Evolutionary conservation across 1,140 invertebrate genomes (phyloP).

Genomic region (Bombus consobrinus): DNA sequence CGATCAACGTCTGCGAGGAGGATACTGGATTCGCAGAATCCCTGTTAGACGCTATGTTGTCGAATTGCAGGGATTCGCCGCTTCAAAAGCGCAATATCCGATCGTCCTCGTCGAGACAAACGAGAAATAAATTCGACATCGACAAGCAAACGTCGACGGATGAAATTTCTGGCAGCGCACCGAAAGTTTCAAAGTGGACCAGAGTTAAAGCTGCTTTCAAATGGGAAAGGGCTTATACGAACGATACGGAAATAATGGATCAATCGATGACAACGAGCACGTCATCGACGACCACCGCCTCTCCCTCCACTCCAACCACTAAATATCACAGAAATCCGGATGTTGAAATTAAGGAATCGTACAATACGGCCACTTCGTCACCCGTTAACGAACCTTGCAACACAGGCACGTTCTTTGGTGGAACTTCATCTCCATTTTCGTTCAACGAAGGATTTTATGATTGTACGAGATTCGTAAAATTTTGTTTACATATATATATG

Average conservation of each 20-base stretch:
- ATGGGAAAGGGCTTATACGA: conserved; percentile 86
- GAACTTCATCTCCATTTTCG: conserved; percentile 82
- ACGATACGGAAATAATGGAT: conserved; percentile 38
- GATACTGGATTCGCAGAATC: conserved; percentile 73
- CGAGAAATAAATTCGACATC: conserved; percentile 77
- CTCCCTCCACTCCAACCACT: conserved; percentile 68
- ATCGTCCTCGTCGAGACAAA: conserved; percentile 50
- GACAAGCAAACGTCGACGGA: conserved; percentile 30
- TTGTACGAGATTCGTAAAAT: conserved; percentile 44
- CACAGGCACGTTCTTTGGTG: conserved; percentile 74
- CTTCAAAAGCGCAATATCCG: conserved; percentile 35
- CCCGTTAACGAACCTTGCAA: conserved; percentile 71
- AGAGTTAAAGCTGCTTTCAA: conserved; percentile 92
- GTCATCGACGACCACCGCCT: conserved; percentile 54
- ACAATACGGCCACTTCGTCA: conserved; percentile 37
- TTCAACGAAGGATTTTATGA: conserved; percentile 81
- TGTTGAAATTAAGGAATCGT: conserved; percentile 32
- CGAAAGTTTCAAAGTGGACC: conserved; percentile 91
- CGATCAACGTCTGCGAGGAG: conserved; percentile 55
- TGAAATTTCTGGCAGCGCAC: conserved; percentile 25
- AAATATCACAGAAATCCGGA: conserved; percentile 82
- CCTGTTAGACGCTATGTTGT: conserved; percentile 66
- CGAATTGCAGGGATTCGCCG: conserved; percentile 56
- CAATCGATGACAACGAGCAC: conserved; percentile 56
- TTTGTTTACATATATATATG: no score